Evolutionary conservation across 2,797 vertebrate genomes (phyloP), one percentile per base, ranked within the genome.

Genomic region (Pantherophis alleghaniensis): DNA sequence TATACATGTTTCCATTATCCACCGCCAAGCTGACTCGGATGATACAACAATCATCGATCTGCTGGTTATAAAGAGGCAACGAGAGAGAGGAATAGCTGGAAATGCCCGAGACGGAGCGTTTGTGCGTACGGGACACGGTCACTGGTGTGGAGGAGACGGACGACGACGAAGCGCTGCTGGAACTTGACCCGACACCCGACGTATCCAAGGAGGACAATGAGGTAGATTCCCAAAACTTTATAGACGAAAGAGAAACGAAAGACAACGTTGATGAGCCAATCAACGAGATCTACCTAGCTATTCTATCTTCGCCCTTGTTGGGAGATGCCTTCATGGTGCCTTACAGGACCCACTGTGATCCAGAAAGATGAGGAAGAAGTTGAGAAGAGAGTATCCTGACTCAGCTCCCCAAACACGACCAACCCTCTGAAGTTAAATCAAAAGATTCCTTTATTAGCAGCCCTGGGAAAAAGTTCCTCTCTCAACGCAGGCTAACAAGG

Each of bases 1-100:
- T 99, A 98, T 99, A 99, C 99, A 99, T 98, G 97, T 99, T 99
- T 26, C 99, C 99, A 0, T 99, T 99, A 98, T 99, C 98, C 97
- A 99, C 98, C 4, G 99, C 99, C 97, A 99, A 97, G 96, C 99
- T 99, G 98, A 99, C 98, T 0, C 99, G 97, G 97, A 99, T 99
- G 98, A 99, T 99, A 97, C 99, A 99, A 97, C 98, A 98, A 98
- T 99, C 99, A 2, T 99, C 99, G 93, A 99, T 98, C 97, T 99
- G 99, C 98, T 99, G 99, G 98, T 99, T 99, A 98, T 99, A 99
- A 89, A 99, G 98, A 0, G 99, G 99, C 96, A 99, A 98, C 0
- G 99, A 98, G 94, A 99, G 97, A 1, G 98, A 98, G 24, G 98
- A 98, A 97, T 98, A 98, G 98, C 98, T 98, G 92, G 99, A 99